Evolutionary conservation across 2,113 vertebrate species (phyloP).

Genomic region (Urocolius indicus): DNA sequence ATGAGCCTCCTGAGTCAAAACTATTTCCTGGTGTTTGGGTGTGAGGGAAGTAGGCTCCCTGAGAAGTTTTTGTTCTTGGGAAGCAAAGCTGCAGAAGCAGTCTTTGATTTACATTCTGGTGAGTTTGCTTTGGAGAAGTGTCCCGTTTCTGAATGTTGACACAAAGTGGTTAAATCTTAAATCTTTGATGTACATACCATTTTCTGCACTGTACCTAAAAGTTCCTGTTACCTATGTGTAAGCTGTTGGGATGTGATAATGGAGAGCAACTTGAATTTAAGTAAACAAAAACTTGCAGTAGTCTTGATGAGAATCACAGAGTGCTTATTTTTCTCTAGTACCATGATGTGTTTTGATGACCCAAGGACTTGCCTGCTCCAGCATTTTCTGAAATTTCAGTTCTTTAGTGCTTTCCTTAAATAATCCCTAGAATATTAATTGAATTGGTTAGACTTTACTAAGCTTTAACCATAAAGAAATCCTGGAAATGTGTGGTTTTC

Average conservation of each 20-base stretch:
- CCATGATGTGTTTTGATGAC: not conserved
- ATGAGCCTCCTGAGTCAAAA: not conserved
- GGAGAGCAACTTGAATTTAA: not conserved
- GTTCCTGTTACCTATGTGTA: not conserved
- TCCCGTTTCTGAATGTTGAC: not conserved
- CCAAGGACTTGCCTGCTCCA: not conserved
- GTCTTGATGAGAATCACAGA: not conserved
- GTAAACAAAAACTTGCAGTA: not conserved
- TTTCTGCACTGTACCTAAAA: not conserved
- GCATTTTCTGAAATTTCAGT: not conserved
- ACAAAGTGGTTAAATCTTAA: not conserved
- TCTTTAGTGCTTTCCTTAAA: not conserved
- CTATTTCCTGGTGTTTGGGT: not conserved
- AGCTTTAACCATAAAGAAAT: not conserved
- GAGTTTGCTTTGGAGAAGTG: not conserved
- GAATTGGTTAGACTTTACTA: not conserved
- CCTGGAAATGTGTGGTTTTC: not conserved
- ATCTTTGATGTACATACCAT: not conserved
- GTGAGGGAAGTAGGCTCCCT: accelerated
- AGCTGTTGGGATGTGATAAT: not conserved
- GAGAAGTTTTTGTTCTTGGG: not conserved
- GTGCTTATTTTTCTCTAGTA: not conserved
- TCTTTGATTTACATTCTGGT: not conserved
- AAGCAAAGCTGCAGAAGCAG: not conserved
- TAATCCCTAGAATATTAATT: not conserved